These are phyloP conservation scores for Druon quercuslanigerum DNA, from an alignment of 1,140 invertebrate species.

Conservation along the genomic window DNA sequence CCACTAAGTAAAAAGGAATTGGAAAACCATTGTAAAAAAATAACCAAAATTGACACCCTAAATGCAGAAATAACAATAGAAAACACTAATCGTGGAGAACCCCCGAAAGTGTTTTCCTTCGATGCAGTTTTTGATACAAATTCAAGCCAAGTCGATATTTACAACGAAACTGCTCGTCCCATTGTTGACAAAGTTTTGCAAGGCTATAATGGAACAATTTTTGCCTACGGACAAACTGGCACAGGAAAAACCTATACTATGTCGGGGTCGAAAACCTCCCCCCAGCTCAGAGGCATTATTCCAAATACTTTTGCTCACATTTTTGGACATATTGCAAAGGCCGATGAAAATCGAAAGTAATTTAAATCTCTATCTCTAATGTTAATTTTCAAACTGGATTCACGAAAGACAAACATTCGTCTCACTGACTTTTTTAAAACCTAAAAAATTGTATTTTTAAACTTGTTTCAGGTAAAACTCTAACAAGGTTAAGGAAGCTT, in stretches of 20 bases:
- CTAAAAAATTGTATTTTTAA: too few relatives aligned
- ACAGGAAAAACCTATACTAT: conserved; percentile 87
- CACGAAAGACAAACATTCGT: too few relatives aligned
- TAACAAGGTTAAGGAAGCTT: too few relatives aligned
- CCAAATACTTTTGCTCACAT: conserved; percentile 88
- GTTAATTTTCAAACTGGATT: too few relatives aligned
- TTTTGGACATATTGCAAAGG: conserved; percentile 85
- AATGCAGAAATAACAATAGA: conserved; percentile 83
- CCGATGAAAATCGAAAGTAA: conserved; percentile 83
- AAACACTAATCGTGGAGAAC: conserved; percentile 81
- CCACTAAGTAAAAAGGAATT: conserved; percentile 90
- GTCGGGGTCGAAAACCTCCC: conserved; percentile 84
- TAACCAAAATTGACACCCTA: conserved; percentile 85
- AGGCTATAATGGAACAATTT: conserved; percentile 84
- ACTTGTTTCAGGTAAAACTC: too few relatives aligned
- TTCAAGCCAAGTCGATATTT: conserved; percentile 80
- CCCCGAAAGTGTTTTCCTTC: conserved; percentile 85
- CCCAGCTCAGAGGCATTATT: conserved; percentile 91
- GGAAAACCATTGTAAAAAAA: conserved; percentile 78
- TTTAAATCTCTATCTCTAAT: too few relatives aligned
- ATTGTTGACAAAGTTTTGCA: conserved; percentile 84
- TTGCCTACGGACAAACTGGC: conserved; percentile 87
- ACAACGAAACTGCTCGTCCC: conserved; percentile 83
- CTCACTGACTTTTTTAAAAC: too few relatives aligned
- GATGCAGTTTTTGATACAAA: conserved; percentile 78